Base-by-base conservation (phyloP, 2,113 vertebrate genomes). In the Dasypus novemcinctus region DNA sequence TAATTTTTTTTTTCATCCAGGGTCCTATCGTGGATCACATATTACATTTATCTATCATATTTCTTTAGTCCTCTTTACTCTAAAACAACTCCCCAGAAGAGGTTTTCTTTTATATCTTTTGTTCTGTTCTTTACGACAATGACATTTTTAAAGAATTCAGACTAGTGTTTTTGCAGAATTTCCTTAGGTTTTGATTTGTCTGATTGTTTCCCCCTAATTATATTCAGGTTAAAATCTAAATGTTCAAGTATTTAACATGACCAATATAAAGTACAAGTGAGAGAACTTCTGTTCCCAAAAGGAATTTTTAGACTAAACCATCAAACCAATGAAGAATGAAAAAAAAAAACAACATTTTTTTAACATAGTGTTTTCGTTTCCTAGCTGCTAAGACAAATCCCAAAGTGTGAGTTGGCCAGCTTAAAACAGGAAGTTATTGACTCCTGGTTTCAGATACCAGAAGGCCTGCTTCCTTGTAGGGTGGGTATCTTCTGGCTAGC, bases 151-250 rank as follows among this genome's bases (percentile, higher is more conserved):
- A 80, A 69, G 18, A 83, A 7, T 82, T 10, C 9, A 66, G 38
- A 33, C 18, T 23, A 57, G 9, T 29, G 25, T 38, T 90, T 90
- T 91, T 92, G 54, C 33, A 69, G 64, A 85, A 89, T 75, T 88
- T 78, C 12, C 46, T 38, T 76, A 85, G 54, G 85, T 81, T 92
- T 96, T 94, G 87, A 95, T 76, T 90, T 84, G 41, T 15, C 27
- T 72, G 31, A 43, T 25, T 69, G 5, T 95, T 83, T 54, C 20
- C 20, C 25, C 43, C 43, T 76, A 90, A 89, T 91, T 90, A 72
- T 46, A 75, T n/a, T 29, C 36, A 86, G 38, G 23, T 93, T 90
- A 90, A 87, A 95, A 15, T 78, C 33, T 76, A 91, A 90, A 7
- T 43, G 57, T 87, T 17, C 57, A 85, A 78, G 25, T 66, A 64